Percentiles rank a stretch among this genome's conserved stretches.
Conservation (phyloP, 2,113 vertebrate species). For the Emydocephalus ijimae region DNA sequence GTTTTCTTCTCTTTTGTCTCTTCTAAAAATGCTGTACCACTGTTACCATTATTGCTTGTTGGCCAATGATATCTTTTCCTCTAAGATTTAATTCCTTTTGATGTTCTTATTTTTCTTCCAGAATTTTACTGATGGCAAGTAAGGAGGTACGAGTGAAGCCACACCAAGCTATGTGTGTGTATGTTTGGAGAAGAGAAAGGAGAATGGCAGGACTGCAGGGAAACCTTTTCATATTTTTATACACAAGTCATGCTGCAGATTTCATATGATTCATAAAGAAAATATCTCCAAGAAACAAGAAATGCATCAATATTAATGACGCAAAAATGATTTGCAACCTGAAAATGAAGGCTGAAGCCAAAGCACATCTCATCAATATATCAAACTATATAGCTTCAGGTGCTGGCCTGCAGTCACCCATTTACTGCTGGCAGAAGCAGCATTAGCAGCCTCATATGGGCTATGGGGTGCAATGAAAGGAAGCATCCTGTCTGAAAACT, state of each 20-base stretch:
- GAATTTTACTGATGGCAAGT: conserved; percentile 49
- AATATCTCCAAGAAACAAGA: conserved; percentile 45
- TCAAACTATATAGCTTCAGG: conserved; percentile 42
- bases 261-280: conserved; percentile 50
- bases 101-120: conserved; percentile 42
- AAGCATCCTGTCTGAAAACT: background rate
- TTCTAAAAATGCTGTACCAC: background rate
- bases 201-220: conserved; percentile 38
- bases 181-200: conserved; percentile 15
- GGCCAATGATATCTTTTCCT: background rate
- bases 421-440: conserved; percentile 35
- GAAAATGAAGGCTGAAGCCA: conserved; percentile 9
- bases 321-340: conserved; percentile 44
- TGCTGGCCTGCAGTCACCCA: conserved; percentile 34
- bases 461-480: conserved; percentile 38
- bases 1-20: background rate
- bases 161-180: conserved; percentile 9
- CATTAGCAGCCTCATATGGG: conserved; percentile 32
- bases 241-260: conserved; percentile 36
- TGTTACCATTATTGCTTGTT: background rate
- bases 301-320: conserved; percentile 46
- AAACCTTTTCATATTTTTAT: conserved; percentile 37
- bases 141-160: background rate
- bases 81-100: conserved; percentile 47
- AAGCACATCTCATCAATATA: conserved; percentile 28